Evolutionary conservation across 2,113 vertebrate genomes (phyloP).

Genomic region (Perca flavescens): DNA sequence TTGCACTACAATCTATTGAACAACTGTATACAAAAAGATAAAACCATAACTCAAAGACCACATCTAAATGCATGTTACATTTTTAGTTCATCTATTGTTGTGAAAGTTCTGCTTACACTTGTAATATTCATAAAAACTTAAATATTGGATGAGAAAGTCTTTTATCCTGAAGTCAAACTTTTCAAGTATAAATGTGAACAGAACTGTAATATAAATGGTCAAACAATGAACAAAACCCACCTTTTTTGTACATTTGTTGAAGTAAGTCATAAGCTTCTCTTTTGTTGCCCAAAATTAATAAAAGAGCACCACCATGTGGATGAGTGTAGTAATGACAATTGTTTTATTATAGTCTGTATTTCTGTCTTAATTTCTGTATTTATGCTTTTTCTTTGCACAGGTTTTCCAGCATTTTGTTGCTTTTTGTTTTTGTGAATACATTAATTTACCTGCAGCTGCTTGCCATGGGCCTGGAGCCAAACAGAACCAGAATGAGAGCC

Average conservation of each 20-base stretch:
- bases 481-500: not conserved
- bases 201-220: not conserved
- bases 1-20: not conserved
- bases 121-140: not conserved
- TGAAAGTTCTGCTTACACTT: not conserved
- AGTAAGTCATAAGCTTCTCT: not conserved
- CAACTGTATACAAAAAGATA: not conserved
- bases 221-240: not conserved
- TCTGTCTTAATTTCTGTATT: not conserved
- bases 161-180: not conserved
- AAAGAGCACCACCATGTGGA: constrained; percentile 60
- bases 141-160: not conserved
- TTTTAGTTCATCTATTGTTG: not conserved
- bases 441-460: not conserved
- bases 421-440: not conserved
- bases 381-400: not conserved
- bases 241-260: not conserved
- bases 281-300: constrained; percentile 8
- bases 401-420: not conserved
- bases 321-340: not conserved
- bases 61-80: too few relatives aligned
- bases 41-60: not conserved
- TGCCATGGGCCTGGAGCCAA: not conserved
- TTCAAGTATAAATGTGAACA: not conserved
- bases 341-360: not conserved